Percentiles rank a stretch among this genome's conserved stretches.
phyloP scores from a whole-genome alignment of 2,888 invertebrate species.

The Tillus elongatus region DNA sequence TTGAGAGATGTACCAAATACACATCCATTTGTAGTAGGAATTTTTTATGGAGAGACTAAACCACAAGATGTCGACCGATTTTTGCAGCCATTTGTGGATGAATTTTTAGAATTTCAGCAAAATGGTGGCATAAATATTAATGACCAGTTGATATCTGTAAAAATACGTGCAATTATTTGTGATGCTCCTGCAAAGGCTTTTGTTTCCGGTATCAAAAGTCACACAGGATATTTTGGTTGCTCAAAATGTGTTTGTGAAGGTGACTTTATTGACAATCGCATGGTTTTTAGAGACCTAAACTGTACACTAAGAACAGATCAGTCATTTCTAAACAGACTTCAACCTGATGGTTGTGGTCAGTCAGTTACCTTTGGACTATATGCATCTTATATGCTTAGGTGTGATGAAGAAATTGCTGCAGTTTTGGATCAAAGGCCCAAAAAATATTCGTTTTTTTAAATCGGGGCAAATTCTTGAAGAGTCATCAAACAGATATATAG shows the following conservation, averaged over 20 bases:
- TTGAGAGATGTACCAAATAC: too few relatives aligned
- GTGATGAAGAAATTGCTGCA: too few relatives aligned
- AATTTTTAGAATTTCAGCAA: too few relatives aligned
- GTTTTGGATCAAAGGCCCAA: too few relatives aligned
- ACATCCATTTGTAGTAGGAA: conserved; percentile 5
- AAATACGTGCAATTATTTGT: conserved; percentile 19
- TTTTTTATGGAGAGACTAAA: too few relatives aligned
- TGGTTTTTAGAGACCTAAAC: conserved; percentile 14
- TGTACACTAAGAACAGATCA: conserved; percentile 20
- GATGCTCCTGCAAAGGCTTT: too few relatives aligned
- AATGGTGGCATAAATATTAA: too few relatives aligned
- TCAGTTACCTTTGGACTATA: conserved; percentile 22
- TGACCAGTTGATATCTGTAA: conserved; percentile 11
- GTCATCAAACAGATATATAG: too few relatives aligned
- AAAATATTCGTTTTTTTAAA: too few relatives aligned
- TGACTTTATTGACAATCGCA: conserved; percentile 11
- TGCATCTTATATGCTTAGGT: conserved; percentile 24
- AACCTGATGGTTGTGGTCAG: conserved; percentile 22
- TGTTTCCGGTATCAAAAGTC: conserved; percentile 20
- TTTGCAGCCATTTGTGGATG: conserved; percentile 7
- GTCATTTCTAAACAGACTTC: conserved; percentile 16
- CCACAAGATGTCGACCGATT: neutral
- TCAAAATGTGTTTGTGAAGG: too few relatives aligned
- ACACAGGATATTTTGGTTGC: conserved; percentile 21
- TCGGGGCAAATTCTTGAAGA: too few relatives aligned